Base-by-base conservation (phyloP, 2,113 vertebrate genomes). In the Benitochromis conjunctus region DNA sequence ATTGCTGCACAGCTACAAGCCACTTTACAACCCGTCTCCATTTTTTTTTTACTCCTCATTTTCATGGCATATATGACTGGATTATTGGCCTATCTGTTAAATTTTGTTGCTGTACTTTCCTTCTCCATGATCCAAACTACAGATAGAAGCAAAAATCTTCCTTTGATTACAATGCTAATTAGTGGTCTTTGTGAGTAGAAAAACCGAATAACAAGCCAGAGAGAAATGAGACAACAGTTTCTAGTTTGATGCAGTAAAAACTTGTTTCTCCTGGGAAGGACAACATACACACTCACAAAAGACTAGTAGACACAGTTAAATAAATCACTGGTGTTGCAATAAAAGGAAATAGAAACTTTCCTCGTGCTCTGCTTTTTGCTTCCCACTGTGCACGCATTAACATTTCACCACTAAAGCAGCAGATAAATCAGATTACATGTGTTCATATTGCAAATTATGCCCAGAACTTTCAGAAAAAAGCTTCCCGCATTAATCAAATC, bases 341-440 rank as follows among this genome's bases (percentile, higher is more conserved):
- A 66, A 76, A 88, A 84, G 71, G 9, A 66, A 91, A 84, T 41
- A 26, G 55, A 76, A 84, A 57, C 77, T 19, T 36, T 19, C 10
- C 55, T 57, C 48, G 13, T 16, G 7, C 48, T 21, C 6, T 3
- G 18, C 57, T 62, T 38, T 53, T 86, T 31, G 80, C 84, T 80
- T 87, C 90, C 86, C 7, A 43, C 85, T 91, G 81, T 69, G 86
- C n/a, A 1, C 34, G 18, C 82, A 81, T 88, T 86, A 86, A 76
- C 54, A 48, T 46, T 81, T 86, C 76, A 84, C 83, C 84, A 81
- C 82, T 43, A 69, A 86, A 77, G 84, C 66, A 85, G 62, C 77
- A 77, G 54, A 85, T 85, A 87, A 86, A 90, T 92, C 83, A 84
- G 79, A 90, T 92, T 84, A 79, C 81, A 66, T 53, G 76, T 87